Percentiles rank a stretch among this genome's conserved stretches.
Conservation (phyloP, 2,113 vertebrate genomes). For the Microtus ochrogaster region DNA sequence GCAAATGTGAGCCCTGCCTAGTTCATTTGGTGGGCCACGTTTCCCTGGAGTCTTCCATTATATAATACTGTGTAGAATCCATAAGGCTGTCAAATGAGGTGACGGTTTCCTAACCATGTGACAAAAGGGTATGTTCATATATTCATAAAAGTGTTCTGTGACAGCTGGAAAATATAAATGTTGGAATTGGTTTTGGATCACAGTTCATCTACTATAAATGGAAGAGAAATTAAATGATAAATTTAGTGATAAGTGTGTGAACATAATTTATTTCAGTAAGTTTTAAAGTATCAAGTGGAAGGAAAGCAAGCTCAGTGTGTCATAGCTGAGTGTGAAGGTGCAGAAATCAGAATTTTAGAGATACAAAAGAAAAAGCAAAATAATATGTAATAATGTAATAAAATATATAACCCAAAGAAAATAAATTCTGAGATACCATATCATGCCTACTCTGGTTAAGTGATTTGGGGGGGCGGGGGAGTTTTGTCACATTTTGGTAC, state of each 20-base stretch:
- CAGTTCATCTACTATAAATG: slow-evolving; percentile 10
- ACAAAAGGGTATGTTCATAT: slow-evolving; percentile 9
- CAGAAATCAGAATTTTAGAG: background rate
- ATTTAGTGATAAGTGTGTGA: background rate
- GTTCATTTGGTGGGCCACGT: background rate
- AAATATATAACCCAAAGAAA: background rate
- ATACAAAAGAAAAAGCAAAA: background rate
- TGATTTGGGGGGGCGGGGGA: background rate
- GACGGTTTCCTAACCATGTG: background rate
- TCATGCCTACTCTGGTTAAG: background rate
- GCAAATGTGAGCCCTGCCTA: background rate
- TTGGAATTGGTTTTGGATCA: background rate
- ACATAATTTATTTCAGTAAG: background rate
- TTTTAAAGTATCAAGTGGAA: background rate
- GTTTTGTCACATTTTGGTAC: background rate
- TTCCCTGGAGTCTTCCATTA: background rate
- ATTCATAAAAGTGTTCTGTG: background rate
- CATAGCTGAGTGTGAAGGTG: background rate
- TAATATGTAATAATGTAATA: background rate
- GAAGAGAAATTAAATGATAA: background rate
- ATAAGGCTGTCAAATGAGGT: background rate
- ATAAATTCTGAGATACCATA: background rate
- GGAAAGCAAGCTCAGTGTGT: background rate
- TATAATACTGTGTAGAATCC: background rate
- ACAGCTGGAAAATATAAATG: slow-evolving; percentile 1